Evolutionary conservation across 1,140 invertebrate species (phyloP).

Genomic region (Calephelis virginiensis): DNA sequence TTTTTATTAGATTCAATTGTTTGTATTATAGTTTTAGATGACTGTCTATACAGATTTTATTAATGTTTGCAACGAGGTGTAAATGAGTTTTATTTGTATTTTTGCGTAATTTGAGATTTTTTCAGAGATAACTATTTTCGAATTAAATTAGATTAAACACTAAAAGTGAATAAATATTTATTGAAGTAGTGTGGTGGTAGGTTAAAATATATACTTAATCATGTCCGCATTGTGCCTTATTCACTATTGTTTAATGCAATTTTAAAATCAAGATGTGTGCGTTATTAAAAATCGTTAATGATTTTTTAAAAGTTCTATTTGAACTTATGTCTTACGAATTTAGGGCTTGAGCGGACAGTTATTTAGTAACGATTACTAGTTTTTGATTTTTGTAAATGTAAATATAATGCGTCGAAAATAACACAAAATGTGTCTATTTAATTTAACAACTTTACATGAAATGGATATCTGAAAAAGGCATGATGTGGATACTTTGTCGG

Average conservation of each 20-base stretch:
- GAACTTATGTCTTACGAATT: no score
- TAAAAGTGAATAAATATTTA: slow-evolving; percentile 12
- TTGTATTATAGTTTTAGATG: neutral
- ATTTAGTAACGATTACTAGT: no score
- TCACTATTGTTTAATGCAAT: neutral
- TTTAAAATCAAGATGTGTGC: neutral
- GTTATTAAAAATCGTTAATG: neutral
- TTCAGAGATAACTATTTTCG: slow-evolving; percentile 4
- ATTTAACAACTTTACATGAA: neutral
- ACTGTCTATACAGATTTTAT: neutral
- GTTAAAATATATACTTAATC: neutral
- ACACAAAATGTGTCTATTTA: no score
- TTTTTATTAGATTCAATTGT: neutral
- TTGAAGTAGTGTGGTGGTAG: slow-evolving; percentile 14
- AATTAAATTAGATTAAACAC: slow-evolving; percentile 7
- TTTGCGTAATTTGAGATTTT: slow-evolving; percentile 3
- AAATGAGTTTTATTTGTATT: neutral
- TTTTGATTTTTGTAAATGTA: no score
- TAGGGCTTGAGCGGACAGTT: no score
- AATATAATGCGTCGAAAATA: no score
- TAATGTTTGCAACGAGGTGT: slow-evolving; percentile 2
- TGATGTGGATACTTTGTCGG: slow-evolving; percentile 7
- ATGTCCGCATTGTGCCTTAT: neutral
- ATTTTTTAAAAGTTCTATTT: no score
- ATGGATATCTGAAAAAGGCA: neutral